Base-by-base conservation (phyloP, 2,888 invertebrate species). In the Tanytarsus gracilentus region DNA sequence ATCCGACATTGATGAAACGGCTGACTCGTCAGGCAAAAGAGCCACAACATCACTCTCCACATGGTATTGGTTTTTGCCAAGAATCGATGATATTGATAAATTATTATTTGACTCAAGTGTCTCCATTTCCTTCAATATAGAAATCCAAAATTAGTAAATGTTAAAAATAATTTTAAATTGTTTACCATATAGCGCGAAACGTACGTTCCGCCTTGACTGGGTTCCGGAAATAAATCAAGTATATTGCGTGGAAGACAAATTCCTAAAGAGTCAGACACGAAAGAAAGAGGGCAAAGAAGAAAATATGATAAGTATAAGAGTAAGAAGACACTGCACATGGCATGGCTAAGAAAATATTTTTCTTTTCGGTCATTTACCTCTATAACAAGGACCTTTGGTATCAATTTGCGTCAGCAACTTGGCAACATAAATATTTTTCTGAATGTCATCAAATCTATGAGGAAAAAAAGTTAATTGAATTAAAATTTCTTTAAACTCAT, bases 1-100 rank as follows among this genome's bases (percentile, higher is more conserved):
- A 64, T 75, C 75, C 11, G 75, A 75, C n/a, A 73, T 67, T 50
- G 73, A 74, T 36, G 75, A 75, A 61, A 74, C 72, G 26, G 71
- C 71, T 25, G 72, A 71, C 63, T 72, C 74, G 62, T 73, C 58
- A 6, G 44, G 48, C 2, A 23, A 5, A 21, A n/a, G 29, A 9
- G 11, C 30, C 8, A 23, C 71, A 60, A 70, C 72, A 23, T 71
- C 65, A 0, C 71, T 71, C 63, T 74, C 73, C 62, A 71, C 70
- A 9, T 72, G 68, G 58, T 69, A 68, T 62, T 71, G 70, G 52
- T 70, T 70, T 61, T 70, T 70, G 33, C 5, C 1, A 2, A 68
- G 65, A 4, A 67, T 67, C n/a, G 71, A 56, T 63, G 72, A 64
- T 4, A 67, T 67, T 16, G 70, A 56, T 63, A 72, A 64, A 64